Evolutionary conservation across 2,888 invertebrate genomes (phyloP), one percentile per base, ranked within the genome.

Genomic region (Rotaria socialis): DNA sequence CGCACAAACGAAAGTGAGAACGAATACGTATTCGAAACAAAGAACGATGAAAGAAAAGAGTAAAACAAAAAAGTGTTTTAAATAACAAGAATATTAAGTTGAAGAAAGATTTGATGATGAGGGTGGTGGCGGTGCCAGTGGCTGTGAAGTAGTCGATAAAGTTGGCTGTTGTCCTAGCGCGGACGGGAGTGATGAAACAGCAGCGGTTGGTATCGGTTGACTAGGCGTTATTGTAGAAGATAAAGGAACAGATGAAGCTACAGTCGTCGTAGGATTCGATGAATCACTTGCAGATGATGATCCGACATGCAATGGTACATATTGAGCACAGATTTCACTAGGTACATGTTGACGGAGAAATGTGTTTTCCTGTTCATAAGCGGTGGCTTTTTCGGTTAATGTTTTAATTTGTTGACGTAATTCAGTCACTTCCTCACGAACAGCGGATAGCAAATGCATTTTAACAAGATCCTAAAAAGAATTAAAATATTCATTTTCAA

Each of bases 391-490:
- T 24, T 80, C 80, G 35, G 47, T 43, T 8, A 80, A 14, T 80
- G 47, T 24, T 80, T n/a, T 22, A 47, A 80, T 80, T 47, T 80
- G 80, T 80, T 80, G 80, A 80, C 80, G 80, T n/a, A 80, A n/a
- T 47, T 80, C 80, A 5, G 47, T 47, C 0, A 80, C 80, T 80
- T 80, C 80, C 3, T 80, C 80, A 14, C 80, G 80, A 47, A 80
- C 80, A 80, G 80, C 80, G 2, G 80, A 80, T 47, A 80, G n/a
- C 47, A 80, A 80, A 80, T 80, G 80, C 80, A 80, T 80, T 80
- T 80, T 80, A n/a, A 80, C 80, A 43, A 80, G 47, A 80, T 80
- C 80, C 80, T 80, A 43, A n/a, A 24, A 52, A 52, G 16, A 52
- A 8, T 52, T 16, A 14, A 14, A 16, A 52, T 16, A 52, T 16